Base-by-base conservation (phyloP, 2,797 vertebrate species). In the Hypotaenidia philippensis region DNA sequence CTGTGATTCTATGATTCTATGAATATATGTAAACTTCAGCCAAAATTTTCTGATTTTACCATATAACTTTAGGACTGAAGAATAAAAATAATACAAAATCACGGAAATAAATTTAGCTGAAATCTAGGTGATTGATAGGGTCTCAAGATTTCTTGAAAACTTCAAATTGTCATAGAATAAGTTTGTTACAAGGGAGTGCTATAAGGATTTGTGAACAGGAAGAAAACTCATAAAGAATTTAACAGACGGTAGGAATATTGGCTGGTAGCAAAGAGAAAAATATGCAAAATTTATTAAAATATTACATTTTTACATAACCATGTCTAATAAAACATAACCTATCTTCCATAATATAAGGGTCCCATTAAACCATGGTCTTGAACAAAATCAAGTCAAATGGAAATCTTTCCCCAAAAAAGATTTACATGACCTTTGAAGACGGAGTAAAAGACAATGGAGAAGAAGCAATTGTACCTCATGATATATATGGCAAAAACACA, bases 361-460 rank as follows among this genome's bases (percentile, higher is more conserved):
- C 8, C 17, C 5, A 7, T 41, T 61, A 65, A 76, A 71, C 14
- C 0, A 0, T 20, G 2, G 5, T 47, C 5, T 44, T 47, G 32
- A 76, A 31, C 18, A 29, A 11, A 15, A 44, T n/a, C 13, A 64
- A 12, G 12, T 27, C 15, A 77, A 59, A 49, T 2, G 3, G 14
- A 83, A 75, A 77, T 34, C 14, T 40, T 5, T 49, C 32, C 25
- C 4, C 5, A 4, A 32, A 41, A 61, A 63, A 56, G 8, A 25
- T 69, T 40, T 69, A 13, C 20, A 50, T 52, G 13, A 15, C n/a
- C 25, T 81, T 52, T 68, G 38, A 12, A n/a, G 6, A 3, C 8
- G 45, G 52, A 32, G 3, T 61, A 49, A 44, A n/a, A 14, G 15
- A 40, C 7, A 74, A 36, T 26, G 6, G 13, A 68, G n/a, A 56